phyloP scores from a whole-genome alignment of 2,113 vertebrate genomes.

The Ceuthmochares aereus region DNA sequence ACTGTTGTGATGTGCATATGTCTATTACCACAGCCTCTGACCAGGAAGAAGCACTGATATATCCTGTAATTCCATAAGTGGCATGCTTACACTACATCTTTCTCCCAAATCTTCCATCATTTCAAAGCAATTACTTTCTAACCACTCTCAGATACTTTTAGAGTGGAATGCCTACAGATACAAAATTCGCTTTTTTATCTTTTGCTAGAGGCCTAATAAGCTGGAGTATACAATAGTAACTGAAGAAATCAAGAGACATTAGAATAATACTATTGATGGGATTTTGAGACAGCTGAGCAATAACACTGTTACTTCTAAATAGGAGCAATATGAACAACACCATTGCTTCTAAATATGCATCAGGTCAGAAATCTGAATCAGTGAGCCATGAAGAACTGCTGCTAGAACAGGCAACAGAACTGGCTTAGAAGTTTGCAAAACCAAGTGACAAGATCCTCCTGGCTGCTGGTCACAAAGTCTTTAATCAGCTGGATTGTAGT shows the following conservation, averaged over 20 bases:
- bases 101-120: not conserved
- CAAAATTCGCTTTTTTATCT: not conserved
- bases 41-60: not conserved
- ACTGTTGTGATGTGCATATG: not conserved
- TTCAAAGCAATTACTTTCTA: not conserved
- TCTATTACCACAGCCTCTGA: not conserved
- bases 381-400: not conserved
- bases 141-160: not conserved
- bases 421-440: not conserved
- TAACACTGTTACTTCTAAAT: not conserved
- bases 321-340: not conserved
- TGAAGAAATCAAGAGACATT: not conserved
- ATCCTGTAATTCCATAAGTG: not conserved
- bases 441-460: not conserved
- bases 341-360: not conserved
- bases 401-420: not conserved
- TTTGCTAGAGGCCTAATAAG: not conserved
- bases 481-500: not conserved
- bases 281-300: not conserved
- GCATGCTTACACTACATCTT: not conserved
- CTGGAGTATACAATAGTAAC: not conserved
- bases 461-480: not conserved
- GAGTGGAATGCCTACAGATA: not conserved
- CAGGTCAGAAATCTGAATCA: not conserved
- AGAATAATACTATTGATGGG: not conserved